Percentiles rank a stretch among this genome's conserved stretches.
phyloP scores from a whole-genome alignment of 2,113 vertebrate species.

The Anthoscopus minutus region DNA sequence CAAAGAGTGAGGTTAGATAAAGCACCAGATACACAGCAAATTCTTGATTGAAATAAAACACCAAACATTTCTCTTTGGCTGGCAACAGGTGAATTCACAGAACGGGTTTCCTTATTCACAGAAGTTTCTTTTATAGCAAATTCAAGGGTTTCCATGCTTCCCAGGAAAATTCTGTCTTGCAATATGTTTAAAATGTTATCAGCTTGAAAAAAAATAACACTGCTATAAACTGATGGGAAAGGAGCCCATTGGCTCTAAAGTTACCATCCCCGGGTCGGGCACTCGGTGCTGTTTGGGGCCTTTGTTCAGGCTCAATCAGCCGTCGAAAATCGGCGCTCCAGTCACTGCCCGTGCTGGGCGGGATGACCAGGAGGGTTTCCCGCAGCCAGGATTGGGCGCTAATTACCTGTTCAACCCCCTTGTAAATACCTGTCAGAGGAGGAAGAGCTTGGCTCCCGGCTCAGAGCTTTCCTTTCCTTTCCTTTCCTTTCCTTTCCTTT shows the following conservation, averaged over 20 bases:
- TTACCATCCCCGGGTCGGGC: slow-evolving; percentile 77
- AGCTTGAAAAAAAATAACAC: slow-evolving; percentile 15
- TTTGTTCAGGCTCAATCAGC: slow-evolving; percentile 90
- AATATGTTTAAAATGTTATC: slow-evolving; percentile 62
- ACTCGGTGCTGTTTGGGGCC: slow-evolving; percentile 80
- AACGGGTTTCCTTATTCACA: background rate
- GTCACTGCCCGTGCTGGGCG: slow-evolving; percentile 81
- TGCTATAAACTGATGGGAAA: slow-evolving; percentile 74
- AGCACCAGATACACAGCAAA: background rate
- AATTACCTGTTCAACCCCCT: slow-evolving; percentile 72
- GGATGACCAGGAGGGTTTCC: slow-evolving; percentile 84
- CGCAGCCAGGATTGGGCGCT: slow-evolving; percentile 63
- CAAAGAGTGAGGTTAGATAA: slow-evolving; percentile 6
- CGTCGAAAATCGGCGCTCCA: slow-evolving; percentile 82
- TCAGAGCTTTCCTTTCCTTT: background rate
- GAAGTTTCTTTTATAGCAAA: slow-evolving; percentile 17
- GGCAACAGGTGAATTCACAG: slow-evolving; percentile 25
- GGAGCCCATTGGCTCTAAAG: slow-evolving; percentile 79
- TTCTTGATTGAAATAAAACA: slow-evolving; percentile 35
- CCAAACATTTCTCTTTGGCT: slow-evolving; percentile 55
- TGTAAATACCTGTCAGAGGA: slow-evolving; percentile 55
- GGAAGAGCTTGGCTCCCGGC: background rate
- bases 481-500: background rate
- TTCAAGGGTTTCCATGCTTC: background rate
- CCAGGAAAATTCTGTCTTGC: background rate